Evolutionary conservation across 37 sponge, comb jelly and placozoan genomes (phyloP).

Genomic region (Mnemiopsis leidyi): DNA sequence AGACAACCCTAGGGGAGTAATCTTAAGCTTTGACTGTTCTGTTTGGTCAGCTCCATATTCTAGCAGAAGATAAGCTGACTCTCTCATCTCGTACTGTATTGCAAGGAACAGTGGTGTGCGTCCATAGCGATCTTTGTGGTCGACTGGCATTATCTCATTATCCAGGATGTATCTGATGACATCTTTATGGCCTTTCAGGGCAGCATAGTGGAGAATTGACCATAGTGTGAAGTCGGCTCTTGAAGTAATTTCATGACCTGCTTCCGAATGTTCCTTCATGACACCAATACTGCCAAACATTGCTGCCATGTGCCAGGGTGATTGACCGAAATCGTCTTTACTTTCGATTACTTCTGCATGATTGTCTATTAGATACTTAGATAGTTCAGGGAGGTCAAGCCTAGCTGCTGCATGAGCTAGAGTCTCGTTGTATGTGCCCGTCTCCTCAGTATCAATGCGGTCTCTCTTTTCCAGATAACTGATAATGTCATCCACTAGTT

Average conservation of each 20-base stretch:
- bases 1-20: background rate
- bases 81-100: background rate
- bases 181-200: background rate
- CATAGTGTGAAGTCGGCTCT: background rate
- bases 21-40: background rate
- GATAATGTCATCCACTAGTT: background rate
- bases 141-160: background rate
- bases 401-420: slow-evolving; percentile 12
- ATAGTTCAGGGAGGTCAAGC: background rate
- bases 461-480: background rate
- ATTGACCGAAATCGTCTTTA: background rate
- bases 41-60: background rate
- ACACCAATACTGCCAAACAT: background rate
- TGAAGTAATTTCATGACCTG: background rate
- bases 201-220: background rate
- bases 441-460: background rate
- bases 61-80: background rate
- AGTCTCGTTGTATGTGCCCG: background rate
- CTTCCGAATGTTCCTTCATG: background rate
- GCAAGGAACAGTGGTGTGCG: background rate
- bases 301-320: background rate
- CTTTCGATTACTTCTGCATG: background rate
- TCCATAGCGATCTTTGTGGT: background rate
- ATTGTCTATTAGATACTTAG: background rate
- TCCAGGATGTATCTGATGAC: background rate